Evolutionary conservation across 2,888 invertebrate species (phyloP).

Genomic region (Melieria picta): DNA sequence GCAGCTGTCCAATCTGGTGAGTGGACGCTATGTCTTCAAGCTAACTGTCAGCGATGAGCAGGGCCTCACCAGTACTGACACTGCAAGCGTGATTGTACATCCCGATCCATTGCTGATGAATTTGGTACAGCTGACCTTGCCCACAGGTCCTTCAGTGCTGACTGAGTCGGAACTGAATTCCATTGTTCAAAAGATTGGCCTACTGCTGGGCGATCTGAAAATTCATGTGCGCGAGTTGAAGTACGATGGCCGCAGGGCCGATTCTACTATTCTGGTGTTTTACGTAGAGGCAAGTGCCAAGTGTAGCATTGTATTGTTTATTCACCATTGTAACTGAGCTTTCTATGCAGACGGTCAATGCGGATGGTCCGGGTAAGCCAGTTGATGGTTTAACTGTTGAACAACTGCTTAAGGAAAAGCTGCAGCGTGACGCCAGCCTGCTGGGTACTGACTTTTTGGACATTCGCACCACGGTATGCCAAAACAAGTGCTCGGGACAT

Average conservation of each 20-base stretch:
- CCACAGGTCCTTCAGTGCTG: slow-evolving; percentile 76
- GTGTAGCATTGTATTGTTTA: too few species aligned
- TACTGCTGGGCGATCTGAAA: slow-evolving; percentile 79
- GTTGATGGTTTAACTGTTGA: slow-evolving; percentile 75
- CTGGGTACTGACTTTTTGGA: slow-evolving; percentile 77
- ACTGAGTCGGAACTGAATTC: slow-evolving; percentile 74
- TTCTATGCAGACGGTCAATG: slow-evolving; percentile 1
- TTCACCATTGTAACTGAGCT: not conserved
- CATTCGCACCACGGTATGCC: slow-evolving; percentile 87
- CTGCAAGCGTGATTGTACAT: slow-evolving; percentile 85
- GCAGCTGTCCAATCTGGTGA: slow-evolving; percentile 83
- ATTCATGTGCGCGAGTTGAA: slow-evolving; percentile 71
- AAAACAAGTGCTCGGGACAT: slow-evolving; percentile 92
- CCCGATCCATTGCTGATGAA: slow-evolving; percentile 78
- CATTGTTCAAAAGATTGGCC: slow-evolving; percentile 81
- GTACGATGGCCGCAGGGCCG: slow-evolving; percentile 72
- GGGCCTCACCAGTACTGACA: slow-evolving; percentile 83
- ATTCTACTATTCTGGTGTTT: slow-evolving; percentile 75
- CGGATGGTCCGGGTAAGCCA: slow-evolving; percentile 22
- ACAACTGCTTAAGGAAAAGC: slow-evolving; percentile 73
- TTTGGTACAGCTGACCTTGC: slow-evolving; percentile 83
- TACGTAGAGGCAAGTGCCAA: slow-evolving; percentile 68
- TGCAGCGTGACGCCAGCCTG: slow-evolving; percentile 76
- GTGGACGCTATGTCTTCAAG: slow-evolving; percentile 88
- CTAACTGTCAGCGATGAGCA: slow-evolving; percentile 92